phyloP scores from a whole-genome alignment of 92 coral and sea anemone genomes.

The Zoanthus sociatus region DNA sequence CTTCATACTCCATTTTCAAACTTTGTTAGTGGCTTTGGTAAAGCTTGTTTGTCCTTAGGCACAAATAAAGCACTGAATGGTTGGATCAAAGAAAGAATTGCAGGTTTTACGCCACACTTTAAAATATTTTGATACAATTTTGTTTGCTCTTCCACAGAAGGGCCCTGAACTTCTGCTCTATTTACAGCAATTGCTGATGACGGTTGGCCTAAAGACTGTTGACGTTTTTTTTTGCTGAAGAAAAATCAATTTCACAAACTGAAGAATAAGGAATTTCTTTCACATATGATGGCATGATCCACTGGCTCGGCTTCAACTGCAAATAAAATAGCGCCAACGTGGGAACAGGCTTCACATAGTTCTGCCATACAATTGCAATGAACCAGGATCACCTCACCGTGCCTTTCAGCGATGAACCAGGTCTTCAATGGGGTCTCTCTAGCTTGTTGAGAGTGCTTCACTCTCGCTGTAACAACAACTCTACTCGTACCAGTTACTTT shows the following conservation, averaged over 20 bases:
- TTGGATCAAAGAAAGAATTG: slow-evolving; percentile 37
- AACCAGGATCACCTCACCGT: slow-evolving; percentile 50
- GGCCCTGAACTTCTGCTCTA: slow-evolving; percentile 31
- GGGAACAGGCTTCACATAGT: slow-evolving; percentile 68
- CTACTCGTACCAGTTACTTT: slow-evolving; percentile 39
- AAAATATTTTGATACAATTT: slow-evolving; percentile 53
- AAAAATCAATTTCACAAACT: slow-evolving; percentile 67
- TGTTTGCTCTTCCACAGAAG: slow-evolving; percentile 58
- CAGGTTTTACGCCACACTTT: slow-evolving; percentile 48
- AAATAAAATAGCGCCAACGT: slow-evolving; percentile 71
- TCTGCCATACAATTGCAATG: slow-evolving; percentile 60
- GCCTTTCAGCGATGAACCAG: slow-evolving; percentile 56
- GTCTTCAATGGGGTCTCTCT: slow-evolving; percentile 64
- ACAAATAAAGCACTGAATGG: slow-evolving; percentile 42
- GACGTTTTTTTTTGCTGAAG: slow-evolving; percentile 64
- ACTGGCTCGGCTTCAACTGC: slow-evolving; percentile 70
- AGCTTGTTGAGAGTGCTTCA: slow-evolving; percentile 50
- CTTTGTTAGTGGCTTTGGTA: slow-evolving; percentile 41
- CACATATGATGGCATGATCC: slow-evolving; percentile 67
- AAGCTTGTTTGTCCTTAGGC: slow-evolving; percentile 33
- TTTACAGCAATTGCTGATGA: background rate
- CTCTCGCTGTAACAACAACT: slow-evolving; percentile 63
- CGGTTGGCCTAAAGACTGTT: slow-evolving; percentile 11
- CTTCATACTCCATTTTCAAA: slow-evolving; percentile 34
- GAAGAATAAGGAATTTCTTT: slow-evolving; percentile 58